phyloP scores from a whole-genome alignment of 2,797 vertebrate genomes.

The Sandelia bainsii region DNA sequence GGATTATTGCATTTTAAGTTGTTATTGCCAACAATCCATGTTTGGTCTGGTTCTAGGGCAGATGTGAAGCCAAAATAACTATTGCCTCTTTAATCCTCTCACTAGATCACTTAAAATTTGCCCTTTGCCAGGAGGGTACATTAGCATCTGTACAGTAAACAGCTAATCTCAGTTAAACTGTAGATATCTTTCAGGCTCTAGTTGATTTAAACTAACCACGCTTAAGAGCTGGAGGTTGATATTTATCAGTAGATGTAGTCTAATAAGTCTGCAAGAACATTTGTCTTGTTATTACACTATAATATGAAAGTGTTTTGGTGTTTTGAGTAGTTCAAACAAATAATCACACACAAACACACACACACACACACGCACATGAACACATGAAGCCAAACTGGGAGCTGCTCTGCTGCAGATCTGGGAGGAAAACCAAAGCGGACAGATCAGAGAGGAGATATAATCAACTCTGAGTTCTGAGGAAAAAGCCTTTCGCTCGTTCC shows the following conservation, averaged over 20 bases:
- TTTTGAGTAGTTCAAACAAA: conserved; percentile 61
- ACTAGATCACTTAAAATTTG: not conserved
- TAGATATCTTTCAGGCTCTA: conserved; percentile 15
- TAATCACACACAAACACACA: conserved; percentile 47
- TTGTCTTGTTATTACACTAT: conserved; percentile 50
- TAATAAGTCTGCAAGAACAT: conserved; percentile 40
- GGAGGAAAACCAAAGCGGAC: conserved; percentile 72
- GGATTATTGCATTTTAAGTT: too few relatives aligned
- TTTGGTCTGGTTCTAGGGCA: not conserved
- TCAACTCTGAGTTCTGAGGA: conserved; percentile 80
- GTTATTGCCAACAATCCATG: not conserved
- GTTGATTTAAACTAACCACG: conserved; percentile 3
- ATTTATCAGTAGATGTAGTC: conserved; percentile 41
- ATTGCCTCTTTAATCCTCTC: not conserved
- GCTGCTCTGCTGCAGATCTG: conserved; percentile 63
- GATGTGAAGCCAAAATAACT: not conserved
- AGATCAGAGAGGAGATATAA: conserved; percentile 80
- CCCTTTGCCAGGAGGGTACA: not conserved
- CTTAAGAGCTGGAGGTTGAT: conserved; percentile 33
- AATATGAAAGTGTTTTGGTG: conserved; percentile 57
- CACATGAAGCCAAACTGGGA: conserved; percentile 56
- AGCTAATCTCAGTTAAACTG: not conserved
- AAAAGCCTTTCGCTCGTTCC: conserved; percentile 66
- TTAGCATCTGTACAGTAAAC: not conserved
- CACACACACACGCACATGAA: conserved; percentile 54